Percentiles rank a stretch among this genome's conserved stretches.
These are phyloP conservation scores for Seriola rivoliana DNA, from an alignment of 2,113 vertebrate genomes.

Conservation along the genomic window DNA sequence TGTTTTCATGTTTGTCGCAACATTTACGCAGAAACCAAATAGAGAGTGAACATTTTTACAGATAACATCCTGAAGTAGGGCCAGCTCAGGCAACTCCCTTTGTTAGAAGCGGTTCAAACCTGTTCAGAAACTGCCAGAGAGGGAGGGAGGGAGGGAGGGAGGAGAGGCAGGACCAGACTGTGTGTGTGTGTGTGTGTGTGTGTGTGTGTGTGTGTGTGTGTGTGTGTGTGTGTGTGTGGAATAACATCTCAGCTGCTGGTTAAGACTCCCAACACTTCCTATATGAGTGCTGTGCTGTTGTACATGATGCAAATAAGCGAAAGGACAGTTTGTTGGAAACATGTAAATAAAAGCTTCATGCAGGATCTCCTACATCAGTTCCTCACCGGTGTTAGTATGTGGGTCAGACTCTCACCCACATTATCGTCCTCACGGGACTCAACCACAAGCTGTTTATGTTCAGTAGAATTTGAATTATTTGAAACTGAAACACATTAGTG, in stretches of 20 bases:
- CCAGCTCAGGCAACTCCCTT: conserved; percentile 94
- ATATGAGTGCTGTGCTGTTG: conserved; percentile 1
- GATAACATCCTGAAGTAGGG: conserved; percentile 55
- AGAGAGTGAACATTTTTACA: not conserved
- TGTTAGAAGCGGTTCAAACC: conserved; percentile 99
- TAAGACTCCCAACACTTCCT: conserved; percentile 11
- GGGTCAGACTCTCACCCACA: too few relatives aligned
- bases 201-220: conserved; percentile 5
- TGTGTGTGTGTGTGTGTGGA: not conserved
- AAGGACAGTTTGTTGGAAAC: not conserved
- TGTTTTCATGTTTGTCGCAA: not conserved
- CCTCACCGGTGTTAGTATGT: too few relatives aligned
- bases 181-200: conserved; percentile 5
- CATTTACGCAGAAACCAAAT: not conserved
- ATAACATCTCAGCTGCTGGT: conserved; percentile 35
- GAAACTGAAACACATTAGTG: not conserved
- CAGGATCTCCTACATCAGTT: not conserved
- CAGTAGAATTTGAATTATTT: too few relatives aligned
- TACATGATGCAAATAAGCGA: not conserved
- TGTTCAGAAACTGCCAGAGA: conserved; percentile 92
- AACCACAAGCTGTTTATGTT: too few relatives aligned
- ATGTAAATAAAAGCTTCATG: not conserved
- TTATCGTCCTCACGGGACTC: not conserved
- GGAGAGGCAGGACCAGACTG: conserved; percentile 73
- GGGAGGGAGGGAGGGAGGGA: conserved; percentile 75